phyloP scores from a whole-genome alignment of 2,888 invertebrate genomes.

The Lasiommata megera region DNA sequence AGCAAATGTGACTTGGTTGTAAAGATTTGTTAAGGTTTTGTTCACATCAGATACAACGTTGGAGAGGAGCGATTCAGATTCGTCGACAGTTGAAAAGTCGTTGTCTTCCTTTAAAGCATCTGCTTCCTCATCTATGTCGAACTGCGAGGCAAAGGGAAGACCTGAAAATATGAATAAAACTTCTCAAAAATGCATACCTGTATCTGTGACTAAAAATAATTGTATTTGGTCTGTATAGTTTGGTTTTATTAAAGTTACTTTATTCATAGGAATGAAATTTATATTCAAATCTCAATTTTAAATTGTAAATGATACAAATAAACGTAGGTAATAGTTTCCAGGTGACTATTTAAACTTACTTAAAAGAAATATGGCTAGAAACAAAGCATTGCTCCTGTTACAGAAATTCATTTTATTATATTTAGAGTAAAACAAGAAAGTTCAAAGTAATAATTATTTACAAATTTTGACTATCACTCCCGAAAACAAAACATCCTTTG shows the following conservation, averaged over 20 bases:
- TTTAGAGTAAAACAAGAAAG: neutral
- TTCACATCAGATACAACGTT: conserved; percentile 73
- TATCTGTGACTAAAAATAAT: neutral
- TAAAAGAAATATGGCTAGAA: conserved; percentile 6
- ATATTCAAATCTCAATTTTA: neutral
- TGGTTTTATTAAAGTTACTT: too few species aligned
- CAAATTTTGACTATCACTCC: neutral
- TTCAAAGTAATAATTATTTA: neutral
- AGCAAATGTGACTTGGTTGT: conserved; percentile 69
- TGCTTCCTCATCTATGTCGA: conserved; percentile 61
- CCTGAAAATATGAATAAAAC: conserved; percentile 15
- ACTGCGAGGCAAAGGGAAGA: conserved; percentile 40
- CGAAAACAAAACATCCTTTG: neutral
- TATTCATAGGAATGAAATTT: neutral
- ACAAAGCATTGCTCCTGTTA: neutral
- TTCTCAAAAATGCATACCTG: neutral
- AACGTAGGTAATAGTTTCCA: neutral
- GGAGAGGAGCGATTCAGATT: conserved; percentile 68
- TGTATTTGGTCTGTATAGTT: neutral
- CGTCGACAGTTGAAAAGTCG: conserved; percentile 68
- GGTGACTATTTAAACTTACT: conserved; percentile 5
- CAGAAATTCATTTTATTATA: neutral
- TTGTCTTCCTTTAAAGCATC: conserved; percentile 46
- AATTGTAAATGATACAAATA: neutral
- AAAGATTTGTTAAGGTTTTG: conserved; percentile 67